These are phyloP conservation scores for Zaprionus obscuricornis DNA, from an alignment of 2,888 invertebrate genomes.

Conservation along the genomic window DNA sequence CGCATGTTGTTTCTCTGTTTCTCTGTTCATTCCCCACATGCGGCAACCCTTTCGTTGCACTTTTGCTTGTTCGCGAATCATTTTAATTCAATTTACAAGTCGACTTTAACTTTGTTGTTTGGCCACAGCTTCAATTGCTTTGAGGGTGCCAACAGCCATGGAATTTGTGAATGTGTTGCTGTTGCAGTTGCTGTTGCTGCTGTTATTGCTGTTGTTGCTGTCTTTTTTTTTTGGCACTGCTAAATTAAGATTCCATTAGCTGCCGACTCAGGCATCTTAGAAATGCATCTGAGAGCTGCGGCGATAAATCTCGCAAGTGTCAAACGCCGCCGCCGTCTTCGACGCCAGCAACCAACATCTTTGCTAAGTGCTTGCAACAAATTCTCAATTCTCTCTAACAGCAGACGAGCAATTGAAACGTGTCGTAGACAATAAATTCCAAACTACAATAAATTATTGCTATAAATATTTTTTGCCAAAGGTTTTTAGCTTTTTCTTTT, in stretches of 20 bases:
- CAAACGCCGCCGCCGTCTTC: slow-evolving; percentile 63
- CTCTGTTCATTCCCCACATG: slow-evolving; percentile 12
- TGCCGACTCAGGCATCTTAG: slow-evolving; percentile 78
- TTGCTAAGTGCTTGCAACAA: slow-evolving; percentile 71
- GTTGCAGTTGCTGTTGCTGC: slow-evolving; percentile 19
- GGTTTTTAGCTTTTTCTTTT: slow-evolving; percentile 43
- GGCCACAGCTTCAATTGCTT: slow-evolving; percentile 49
- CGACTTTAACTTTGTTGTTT: slow-evolving; percentile 49
- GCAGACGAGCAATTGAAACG: slow-evolving; percentile 77
- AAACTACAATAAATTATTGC: slow-evolving; percentile 78
- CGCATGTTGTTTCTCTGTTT: slow-evolving; percentile 2
- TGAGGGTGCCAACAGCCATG: slow-evolving; percentile 73
- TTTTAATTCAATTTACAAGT: slow-evolving; percentile 81
- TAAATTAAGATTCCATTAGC: slow-evolving; percentile 83
- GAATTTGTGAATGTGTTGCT: slow-evolving; percentile 68
- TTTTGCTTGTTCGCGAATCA: slow-evolving; percentile 67
- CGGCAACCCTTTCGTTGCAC: slow-evolving; percentile 42
- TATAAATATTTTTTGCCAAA: slow-evolving; percentile 75
- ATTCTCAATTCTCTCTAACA: slow-evolving; percentile 70
- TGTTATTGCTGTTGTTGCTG: slow-evolving; percentile 21
- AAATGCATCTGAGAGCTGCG: slow-evolving; percentile 78
- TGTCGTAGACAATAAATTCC: slow-evolving; percentile 79
- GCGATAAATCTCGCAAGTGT: slow-evolving; percentile 83
- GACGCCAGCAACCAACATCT: slow-evolving; percentile 52
- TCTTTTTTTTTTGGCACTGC: slow-evolving; percentile 73